Evolutionary conservation across 2,797 vertebrate genomes (phyloP).

Genomic region (Bryconaethiops microstoma): DNA sequence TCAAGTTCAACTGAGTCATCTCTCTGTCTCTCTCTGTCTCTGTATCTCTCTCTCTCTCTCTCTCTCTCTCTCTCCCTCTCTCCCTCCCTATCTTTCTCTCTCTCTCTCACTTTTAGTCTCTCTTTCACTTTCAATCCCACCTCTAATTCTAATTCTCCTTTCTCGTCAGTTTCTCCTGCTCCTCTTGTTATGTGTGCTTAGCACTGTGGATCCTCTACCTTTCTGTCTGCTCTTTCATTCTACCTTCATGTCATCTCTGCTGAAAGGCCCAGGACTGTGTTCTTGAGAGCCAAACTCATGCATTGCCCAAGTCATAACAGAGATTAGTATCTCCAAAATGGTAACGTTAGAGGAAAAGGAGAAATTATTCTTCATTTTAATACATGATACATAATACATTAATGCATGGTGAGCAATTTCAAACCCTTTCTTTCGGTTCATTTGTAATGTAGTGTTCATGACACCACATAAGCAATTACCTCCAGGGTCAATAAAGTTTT

Average conservation of each 20-base stretch:
- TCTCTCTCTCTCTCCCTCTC: conserved; percentile 3
- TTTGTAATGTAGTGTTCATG: no score
- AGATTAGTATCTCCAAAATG: background rate
- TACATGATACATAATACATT: no score
- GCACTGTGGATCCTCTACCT: conserved; percentile 8
- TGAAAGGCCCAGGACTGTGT: background rate
- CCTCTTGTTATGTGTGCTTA: conserved; percentile 12
- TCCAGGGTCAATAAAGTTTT: no score
- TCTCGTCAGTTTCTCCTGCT: conserved; percentile 29
- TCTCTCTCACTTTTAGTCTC: conserved; percentile 19
- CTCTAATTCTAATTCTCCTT: conserved; percentile 28
- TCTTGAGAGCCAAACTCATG: background rate
- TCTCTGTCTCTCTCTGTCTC: conserved; percentile 11
- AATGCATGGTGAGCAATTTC: no score
- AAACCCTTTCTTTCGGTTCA: no score
- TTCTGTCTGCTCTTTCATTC: conserved; percentile 8
- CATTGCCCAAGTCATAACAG: no score
- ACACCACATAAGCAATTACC: no score
- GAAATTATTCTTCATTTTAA: no score
- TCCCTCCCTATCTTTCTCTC: conserved; percentile 16
- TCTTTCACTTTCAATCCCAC: conserved; percentile 24
- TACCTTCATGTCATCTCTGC: background rate
- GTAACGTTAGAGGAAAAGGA: background rate
- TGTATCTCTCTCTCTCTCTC: conserved; percentile 13
- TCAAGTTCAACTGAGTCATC: conserved; percentile 42